Evolutionary conservation across 2,797 vertebrate species (phyloP).

Genomic region (Acomys russatus): DNA sequence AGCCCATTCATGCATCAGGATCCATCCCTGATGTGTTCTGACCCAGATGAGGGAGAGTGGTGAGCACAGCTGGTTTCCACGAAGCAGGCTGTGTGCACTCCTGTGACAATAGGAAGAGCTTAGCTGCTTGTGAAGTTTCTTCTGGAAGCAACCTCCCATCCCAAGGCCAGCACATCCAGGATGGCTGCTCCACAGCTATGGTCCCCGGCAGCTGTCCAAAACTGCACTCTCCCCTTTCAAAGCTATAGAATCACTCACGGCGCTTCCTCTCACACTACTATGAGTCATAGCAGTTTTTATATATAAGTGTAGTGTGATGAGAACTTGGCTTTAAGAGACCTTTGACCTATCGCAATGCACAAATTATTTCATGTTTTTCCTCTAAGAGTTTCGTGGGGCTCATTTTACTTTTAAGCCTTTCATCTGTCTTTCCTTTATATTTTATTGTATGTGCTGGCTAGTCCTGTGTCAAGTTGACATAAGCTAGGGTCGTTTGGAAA

Average conservation of each 20-base stretch:
- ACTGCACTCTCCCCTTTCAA: background rate
- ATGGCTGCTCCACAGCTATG: background rate
- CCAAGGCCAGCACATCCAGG: background rate
- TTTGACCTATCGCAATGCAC: background rate
- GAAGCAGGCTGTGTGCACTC: background rate
- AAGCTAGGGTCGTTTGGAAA: background rate
- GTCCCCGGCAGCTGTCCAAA: background rate
- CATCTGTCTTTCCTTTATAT: constrained; percentile 8
- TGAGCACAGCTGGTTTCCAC: background rate
- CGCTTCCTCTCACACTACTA: background rate
- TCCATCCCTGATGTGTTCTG: background rate
- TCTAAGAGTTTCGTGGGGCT: background rate
- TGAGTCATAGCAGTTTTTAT: constrained; percentile 33
- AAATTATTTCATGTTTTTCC: constrained; percentile 32
- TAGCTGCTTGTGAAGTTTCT: background rate
- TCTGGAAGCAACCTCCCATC: background rate
- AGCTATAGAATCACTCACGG: background rate
- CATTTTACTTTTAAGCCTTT: constrained; percentile 20
- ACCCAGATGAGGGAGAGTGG: background rate
- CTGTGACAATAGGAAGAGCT: background rate
- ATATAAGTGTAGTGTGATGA: background rate
- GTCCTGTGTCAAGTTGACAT: background rate
- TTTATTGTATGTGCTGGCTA: background rate
- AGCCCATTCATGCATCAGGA: background rate
- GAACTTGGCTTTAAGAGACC: constrained; percentile 51